phyloP scores from a whole-genome alignment of 2,888 invertebrate genomes.

The Seira musarum region DNA sequence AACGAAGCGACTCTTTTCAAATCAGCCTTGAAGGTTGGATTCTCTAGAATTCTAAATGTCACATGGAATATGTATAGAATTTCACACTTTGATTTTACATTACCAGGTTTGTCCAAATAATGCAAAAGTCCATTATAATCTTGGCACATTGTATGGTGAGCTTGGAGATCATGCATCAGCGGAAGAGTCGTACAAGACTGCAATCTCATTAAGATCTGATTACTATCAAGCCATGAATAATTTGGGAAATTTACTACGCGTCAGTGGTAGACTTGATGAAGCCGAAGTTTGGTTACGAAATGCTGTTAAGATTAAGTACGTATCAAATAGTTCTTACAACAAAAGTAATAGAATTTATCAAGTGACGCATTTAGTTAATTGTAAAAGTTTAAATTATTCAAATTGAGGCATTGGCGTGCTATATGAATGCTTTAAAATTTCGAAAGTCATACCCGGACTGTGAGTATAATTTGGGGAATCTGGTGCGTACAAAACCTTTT shows the following conservation, averaged over 20 bases:
- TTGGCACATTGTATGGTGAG: slow-evolving; percentile 90
- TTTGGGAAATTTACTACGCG: slow-evolving; percentile 88
- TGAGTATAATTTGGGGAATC: slow-evolving; percentile 94
- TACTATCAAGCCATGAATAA: slow-evolving; percentile 97
- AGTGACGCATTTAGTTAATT: too few species aligned
- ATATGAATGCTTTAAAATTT: slow-evolving; percentile 83
- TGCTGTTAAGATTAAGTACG: slow-evolving; percentile 83
- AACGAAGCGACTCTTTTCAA: slow-evolving; percentile 84
- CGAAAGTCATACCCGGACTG: slow-evolving; percentile 91
- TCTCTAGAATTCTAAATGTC: too few species aligned
- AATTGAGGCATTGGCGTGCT: slow-evolving; percentile 83
- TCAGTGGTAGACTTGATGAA: slow-evolving; percentile 79
- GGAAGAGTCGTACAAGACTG: slow-evolving; percentile 83
- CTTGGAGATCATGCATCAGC: slow-evolving; percentile 80
- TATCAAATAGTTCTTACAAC: too few species aligned
- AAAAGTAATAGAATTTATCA: background rate
- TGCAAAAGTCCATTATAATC: slow-evolving; percentile 93
- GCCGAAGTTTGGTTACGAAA: slow-evolving; percentile 82
- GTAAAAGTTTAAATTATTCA: too few species aligned
- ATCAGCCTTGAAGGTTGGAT: slow-evolving; percentile 74
- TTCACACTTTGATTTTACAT: slow-evolving; percentile 71
- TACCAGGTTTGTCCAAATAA: slow-evolving; percentile 92
- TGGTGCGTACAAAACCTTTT: slow-evolving; percentile 77
- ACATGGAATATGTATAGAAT: too few species aligned
- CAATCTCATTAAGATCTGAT: slow-evolving; percentile 83